Evolutionary conservation across 1,140 invertebrate genomes (phyloP).

Genomic region (Phthorimaea operculella): DNA sequence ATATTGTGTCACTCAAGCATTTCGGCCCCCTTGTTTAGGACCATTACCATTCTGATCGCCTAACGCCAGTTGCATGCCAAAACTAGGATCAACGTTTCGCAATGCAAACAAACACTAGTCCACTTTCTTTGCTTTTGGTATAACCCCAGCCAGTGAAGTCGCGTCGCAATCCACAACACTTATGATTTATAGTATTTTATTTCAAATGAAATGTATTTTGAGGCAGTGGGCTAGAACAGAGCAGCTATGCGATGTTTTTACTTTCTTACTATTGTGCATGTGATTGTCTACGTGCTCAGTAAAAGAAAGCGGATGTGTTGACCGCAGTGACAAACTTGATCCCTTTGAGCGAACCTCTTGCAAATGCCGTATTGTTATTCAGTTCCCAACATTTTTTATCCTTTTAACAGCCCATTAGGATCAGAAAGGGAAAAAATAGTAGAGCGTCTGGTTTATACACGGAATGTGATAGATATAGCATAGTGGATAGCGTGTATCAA

Average conservation of each 20-base stretch:
- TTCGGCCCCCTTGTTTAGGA: slow-evolving; percentile 34
- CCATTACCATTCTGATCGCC: slow-evolving; percentile 46
- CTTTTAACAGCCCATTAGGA: slow-evolving; percentile 15
- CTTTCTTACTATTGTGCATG: too few species aligned
- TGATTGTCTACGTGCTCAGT: not conserved
- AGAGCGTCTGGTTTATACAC: not conserved
- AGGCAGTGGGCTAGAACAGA: too few species aligned
- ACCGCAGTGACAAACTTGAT: slow-evolving; percentile 5
- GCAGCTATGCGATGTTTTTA: not conserved
- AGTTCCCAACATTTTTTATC: slow-evolving; percentile 9
- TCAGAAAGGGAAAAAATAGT: slow-evolving; percentile 9
- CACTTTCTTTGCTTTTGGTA: not conserved
- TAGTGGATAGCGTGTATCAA: not conserved
- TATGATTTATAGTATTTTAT: not conserved
- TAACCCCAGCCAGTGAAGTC: not conserved
- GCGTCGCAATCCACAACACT: not conserved
- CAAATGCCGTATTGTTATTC: slow-evolving; percentile 18
- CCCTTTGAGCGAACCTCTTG: slow-evolving; percentile 10
- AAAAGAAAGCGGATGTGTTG: not conserved
- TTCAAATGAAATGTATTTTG: not conserved
- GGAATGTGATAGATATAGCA: not conserved
- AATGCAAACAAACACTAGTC: not conserved
- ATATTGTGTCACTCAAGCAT: slow-evolving; percentile 36
- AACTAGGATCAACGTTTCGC: slow-evolving; percentile 4
- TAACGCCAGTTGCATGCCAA: slow-evolving; percentile 1